phyloP scores from a whole-genome alignment of 2,797 vertebrate species.

The Yasuhikotakia modesta region DNA sequence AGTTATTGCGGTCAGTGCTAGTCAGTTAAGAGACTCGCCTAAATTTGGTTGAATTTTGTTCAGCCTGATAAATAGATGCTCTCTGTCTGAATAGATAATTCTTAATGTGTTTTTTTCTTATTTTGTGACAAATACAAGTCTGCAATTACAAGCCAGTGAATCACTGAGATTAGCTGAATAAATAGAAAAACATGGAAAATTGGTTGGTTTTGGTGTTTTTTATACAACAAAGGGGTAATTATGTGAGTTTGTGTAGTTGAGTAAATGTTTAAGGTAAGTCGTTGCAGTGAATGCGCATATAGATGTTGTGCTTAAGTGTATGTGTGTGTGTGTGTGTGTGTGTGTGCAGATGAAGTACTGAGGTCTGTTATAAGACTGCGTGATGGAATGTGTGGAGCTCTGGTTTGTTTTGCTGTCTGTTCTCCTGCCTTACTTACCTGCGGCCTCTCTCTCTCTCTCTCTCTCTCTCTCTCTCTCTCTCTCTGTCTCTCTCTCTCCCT shows the following conservation, averaged over 20 bases:
- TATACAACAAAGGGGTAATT: background rate
- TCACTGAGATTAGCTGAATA: background rate
- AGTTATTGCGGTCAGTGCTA: no score
- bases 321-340: conserved; percentile 15
- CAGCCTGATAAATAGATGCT: no score
- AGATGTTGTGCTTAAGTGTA: conserved; percentile 17
- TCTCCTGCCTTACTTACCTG: conserved; percentile 14
- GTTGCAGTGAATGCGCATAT: conserved; percentile 38
- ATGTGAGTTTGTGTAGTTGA: background rate
- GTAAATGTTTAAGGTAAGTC: background rate
- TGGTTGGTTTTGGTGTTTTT: background rate
- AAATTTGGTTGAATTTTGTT: no score
- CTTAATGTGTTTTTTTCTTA: background rate
- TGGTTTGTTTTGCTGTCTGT: conserved; percentile 76
- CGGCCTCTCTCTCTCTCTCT: conserved; percentile 39
- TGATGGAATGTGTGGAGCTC: conserved; percentile 78
- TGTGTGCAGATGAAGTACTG: conserved; percentile 27
- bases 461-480: background rate
- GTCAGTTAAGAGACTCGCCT: no score
- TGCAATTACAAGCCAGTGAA: background rate
- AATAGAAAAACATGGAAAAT: background rate
- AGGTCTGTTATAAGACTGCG: conserved; percentile 64
- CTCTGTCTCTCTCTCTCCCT: background rate
- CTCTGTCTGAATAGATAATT: no score
- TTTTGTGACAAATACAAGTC: background rate